These are phyloP conservation scores for Halcyon chelicuti DNA, from an alignment of 2,797 vertebrate species.

Conservation along the genomic window DNA sequence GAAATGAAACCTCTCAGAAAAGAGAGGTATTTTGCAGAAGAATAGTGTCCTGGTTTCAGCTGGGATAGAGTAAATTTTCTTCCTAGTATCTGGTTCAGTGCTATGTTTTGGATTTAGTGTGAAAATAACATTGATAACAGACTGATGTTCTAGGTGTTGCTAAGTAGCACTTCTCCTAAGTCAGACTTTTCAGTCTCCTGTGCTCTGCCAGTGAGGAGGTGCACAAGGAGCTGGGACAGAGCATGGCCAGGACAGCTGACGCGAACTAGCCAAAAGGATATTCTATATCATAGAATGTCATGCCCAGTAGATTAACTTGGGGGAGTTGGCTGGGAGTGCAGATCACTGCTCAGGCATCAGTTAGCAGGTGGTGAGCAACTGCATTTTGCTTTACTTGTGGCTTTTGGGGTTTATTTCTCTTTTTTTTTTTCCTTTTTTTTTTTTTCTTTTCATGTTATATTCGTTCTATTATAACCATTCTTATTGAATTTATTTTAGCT, in stretches of 20 bases:
- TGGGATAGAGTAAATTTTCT: background rate
- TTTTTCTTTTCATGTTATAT: no score
- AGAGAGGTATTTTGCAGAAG: background rate
- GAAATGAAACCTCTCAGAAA: constrained; percentile 5
- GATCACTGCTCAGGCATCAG: background rate
- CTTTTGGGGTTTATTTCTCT: background rate
- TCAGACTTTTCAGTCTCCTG: background rate
- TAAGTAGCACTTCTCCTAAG: no score
- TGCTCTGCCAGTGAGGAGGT: background rate
- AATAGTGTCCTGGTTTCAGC: background rate
- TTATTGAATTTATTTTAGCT: background rate
- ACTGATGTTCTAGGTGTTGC: background rate
- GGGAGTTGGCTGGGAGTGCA: background rate
- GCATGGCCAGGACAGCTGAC: background rate
- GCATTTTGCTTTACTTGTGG: background rate
- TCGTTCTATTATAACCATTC: no score
- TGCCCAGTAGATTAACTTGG: background rate
- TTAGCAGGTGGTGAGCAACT: background rate
- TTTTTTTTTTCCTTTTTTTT: background rate
- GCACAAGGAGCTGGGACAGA: background rate
- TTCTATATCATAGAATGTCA: background rate
- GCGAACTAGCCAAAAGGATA: background rate
- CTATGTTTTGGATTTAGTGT: background rate
- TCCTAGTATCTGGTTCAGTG: background rate
- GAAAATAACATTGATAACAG: background rate